phyloP scores from a whole-genome alignment of 2,888 invertebrate species.

The Dusona sp. region DNA sequence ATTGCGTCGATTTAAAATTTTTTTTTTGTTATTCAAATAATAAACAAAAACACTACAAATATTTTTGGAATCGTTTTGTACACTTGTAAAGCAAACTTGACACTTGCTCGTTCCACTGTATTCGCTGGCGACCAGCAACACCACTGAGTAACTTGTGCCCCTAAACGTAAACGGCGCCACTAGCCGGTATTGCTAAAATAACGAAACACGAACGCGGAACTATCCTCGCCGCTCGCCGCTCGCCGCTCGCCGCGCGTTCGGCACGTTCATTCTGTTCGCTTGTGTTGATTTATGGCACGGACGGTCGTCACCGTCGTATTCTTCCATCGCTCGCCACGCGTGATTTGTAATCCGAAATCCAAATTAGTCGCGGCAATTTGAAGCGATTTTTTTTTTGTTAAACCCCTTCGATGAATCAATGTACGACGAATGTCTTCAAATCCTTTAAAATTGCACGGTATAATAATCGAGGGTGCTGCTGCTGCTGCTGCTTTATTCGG shows the following conservation, averaged over 20 bases:
- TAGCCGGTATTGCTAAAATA: background rate
- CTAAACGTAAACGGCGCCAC: background rate
- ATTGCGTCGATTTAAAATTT: conserved; percentile 32
- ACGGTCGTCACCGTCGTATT: background rate
- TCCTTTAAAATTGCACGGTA: background rate
- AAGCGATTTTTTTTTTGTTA: background rate
- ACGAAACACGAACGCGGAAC: conserved; percentile 4
- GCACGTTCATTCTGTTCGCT: background rate
- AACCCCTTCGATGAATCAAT: background rate
- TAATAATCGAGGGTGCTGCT: background rate
- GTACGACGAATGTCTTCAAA: background rate
- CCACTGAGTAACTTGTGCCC: background rate
- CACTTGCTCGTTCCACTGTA: background rate
- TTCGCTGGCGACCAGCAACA: background rate
- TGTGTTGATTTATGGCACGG: background rate
- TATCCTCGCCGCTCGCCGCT: background rate
- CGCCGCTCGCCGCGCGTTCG: background rate
- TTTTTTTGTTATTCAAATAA: background rate
- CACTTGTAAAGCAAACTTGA: background rate
- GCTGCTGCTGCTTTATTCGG: background rate
- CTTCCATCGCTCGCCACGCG: background rate
- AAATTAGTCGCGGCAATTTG: background rate
- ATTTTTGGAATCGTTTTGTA: conserved; percentile 1
- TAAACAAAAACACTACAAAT: background rate
- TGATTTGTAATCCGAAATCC: conserved; percentile 5